Evolutionary conservation across 1,140 invertebrate species (phyloP).

Genomic region (Phocides pigmalion): DNA sequence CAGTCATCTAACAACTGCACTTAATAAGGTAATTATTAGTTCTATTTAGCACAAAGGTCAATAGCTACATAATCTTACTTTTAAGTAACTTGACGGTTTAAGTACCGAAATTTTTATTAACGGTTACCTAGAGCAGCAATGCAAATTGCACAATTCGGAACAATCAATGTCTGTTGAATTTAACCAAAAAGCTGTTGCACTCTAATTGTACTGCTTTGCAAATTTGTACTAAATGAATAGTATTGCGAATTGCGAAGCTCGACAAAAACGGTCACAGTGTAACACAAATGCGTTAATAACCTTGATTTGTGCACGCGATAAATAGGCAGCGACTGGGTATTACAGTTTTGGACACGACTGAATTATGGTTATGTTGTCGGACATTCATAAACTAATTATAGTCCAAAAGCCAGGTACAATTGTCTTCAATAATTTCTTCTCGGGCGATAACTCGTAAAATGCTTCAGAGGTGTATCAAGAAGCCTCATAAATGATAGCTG

Average conservation of each 20-base stretch:
- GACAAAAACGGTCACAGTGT: constrained; percentile 43
- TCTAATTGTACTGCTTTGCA: constrained; percentile 4
- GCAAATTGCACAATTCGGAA: constrained; percentile 4
- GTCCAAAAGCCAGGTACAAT: no score
- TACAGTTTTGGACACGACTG: not conserved
- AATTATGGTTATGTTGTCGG: not conserved
- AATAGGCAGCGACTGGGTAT: not conserved
- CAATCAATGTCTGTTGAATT: constrained; percentile 3
- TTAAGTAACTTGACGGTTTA: not conserved
- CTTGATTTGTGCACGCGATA: constrained; percentile 58
- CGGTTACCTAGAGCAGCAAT: not conserved
- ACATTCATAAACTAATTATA: not conserved
- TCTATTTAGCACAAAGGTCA: no score
- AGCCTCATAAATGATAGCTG: no score
- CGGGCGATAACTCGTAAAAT: no score
- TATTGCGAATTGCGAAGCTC: constrained; percentile 11
- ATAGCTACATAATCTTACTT: no score
- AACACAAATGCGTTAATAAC: constrained; percentile 70
- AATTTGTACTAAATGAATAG: constrained; percentile 10
- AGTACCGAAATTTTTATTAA: not conserved
- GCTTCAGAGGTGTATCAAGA: no score
- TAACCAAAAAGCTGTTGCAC: constrained; percentile 11
- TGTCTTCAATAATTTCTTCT: no score
- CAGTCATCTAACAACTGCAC: no score
- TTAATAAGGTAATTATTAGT: no score